Evolutionary conservation across 2,888 invertebrate species (phyloP).

Genomic region (Amphipyra tragopoginis): DNA sequence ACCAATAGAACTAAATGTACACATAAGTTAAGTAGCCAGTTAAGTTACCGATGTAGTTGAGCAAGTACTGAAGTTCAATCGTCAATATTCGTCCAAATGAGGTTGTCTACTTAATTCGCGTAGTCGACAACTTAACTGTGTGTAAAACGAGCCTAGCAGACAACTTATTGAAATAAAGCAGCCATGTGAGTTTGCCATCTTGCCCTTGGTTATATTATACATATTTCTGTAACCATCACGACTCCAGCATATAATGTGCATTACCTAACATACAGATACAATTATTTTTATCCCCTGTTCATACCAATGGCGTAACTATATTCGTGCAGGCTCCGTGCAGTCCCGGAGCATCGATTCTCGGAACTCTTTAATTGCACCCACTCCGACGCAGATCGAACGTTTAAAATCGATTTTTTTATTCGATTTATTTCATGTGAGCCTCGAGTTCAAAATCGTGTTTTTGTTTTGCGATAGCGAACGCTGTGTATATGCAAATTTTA

Average conservation of each 20-base stretch:
- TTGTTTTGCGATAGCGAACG: constrained; percentile 82
- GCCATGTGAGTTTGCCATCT: not conserved
- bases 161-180: too few relatives aligned
- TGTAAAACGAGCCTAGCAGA: too few relatives aligned
- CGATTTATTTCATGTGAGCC: constrained; percentile 85
- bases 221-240: constrained; percentile 15
- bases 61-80: too few relatives aligned
- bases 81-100: too few relatives aligned
- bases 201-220: not conserved
- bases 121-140: too few relatives aligned
- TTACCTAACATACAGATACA: constrained; percentile 37
- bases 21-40: too few relatives aligned
- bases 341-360: constrained; percentile 77
- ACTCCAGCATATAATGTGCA: constrained; percentile 30
- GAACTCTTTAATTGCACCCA: constrained; percentile 89
- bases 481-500: constrained; percentile 89
- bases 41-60: too few relatives aligned
- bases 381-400: constrained; percentile 86
- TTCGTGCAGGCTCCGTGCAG: constrained; percentile 77
- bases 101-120: too few relatives aligned
- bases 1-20: too few relatives aligned
- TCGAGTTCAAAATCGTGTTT: constrained; percentile 82
- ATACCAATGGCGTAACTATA: constrained; percentile 70
- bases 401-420: constrained; percentile 89
- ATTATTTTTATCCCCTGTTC: constrained; percentile 64